Evolutionary conservation across 2,888 invertebrate species (phyloP).

Genomic region (Aromia moschata): DNA sequence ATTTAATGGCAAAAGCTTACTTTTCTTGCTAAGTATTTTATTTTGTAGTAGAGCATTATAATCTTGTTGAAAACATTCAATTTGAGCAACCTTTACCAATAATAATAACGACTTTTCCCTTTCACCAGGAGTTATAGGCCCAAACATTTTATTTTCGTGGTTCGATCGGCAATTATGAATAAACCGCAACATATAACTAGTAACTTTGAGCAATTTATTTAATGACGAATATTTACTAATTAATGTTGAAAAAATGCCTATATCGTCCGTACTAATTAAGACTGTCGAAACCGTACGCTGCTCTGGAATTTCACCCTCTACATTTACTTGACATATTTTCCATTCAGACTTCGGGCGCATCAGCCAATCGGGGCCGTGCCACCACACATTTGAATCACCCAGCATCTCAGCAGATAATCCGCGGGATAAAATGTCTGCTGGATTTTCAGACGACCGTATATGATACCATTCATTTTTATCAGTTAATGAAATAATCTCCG

Average conservation of each 20-base stretch:
- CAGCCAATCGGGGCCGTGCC: too few species aligned
- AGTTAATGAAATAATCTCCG: not conserved
- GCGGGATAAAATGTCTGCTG: conserved; percentile 1
- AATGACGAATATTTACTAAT: conserved; percentile 17
- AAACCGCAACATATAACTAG: not conserved
- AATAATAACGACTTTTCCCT: not conserved
- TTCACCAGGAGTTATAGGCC: not conserved
- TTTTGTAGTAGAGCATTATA: too few species aligned
- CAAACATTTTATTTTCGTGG: not conserved
- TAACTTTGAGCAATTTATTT: not conserved
- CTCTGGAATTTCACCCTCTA: too few species aligned
- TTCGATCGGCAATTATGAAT: not conserved
- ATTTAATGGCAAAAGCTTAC: too few species aligned
- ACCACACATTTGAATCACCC: conserved; percentile 14
- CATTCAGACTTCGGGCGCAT: too few species aligned
- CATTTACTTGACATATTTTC: too few species aligned
- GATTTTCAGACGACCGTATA: not conserved
- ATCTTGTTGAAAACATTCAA: not conserved
- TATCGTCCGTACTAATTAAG: too few species aligned
- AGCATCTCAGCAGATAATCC: conserved; percentile 17
- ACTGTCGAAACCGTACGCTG: too few species aligned
- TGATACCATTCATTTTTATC: not conserved
- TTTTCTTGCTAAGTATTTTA: too few species aligned
- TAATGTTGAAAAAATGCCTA: too few species aligned
- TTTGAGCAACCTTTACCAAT: not conserved